phyloP scores from a whole-genome alignment of 2,797 vertebrate genomes.

The Arctocebus calabarensis region DNA sequence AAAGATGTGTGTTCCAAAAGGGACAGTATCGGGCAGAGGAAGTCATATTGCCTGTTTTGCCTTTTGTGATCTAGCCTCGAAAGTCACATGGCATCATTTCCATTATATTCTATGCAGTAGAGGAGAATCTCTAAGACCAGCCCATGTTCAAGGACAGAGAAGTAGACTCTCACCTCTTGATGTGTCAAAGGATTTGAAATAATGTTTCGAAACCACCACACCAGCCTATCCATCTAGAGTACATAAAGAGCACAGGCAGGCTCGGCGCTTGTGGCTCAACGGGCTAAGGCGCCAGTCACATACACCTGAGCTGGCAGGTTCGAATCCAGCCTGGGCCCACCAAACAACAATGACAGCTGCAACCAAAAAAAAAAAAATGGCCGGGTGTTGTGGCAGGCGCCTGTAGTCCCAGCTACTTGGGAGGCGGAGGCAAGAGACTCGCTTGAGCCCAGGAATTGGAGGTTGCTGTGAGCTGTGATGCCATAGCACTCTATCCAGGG shows the following conservation, averaged over 20 bases:
- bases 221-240: too few species aligned
- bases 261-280: background rate
- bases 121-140: background rate
- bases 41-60: background rate
- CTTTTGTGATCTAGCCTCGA: background rate
- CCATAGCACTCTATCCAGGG: too few species aligned
- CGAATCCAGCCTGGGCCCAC: too few species aligned
- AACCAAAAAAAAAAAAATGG: too few species aligned
- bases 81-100: background rate
- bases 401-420: too few species aligned
- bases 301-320: too few species aligned
- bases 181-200: background rate
- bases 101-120: background rate
- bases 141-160: background rate
- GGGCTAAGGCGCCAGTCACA: too few species aligned
- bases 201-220: background rate
- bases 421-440: too few species aligned
- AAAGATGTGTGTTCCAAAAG: conserved; percentile 4
- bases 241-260: background rate
- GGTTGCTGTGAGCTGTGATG: too few species aligned
- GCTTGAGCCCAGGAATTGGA: too few species aligned
- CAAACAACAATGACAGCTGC: too few species aligned
- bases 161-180: background rate
- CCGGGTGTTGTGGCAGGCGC: too few species aligned
- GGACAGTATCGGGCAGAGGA: background rate